Conservation (phyloP, 2,113 vertebrate genomes). For the Xenus cinereus region DNA sequence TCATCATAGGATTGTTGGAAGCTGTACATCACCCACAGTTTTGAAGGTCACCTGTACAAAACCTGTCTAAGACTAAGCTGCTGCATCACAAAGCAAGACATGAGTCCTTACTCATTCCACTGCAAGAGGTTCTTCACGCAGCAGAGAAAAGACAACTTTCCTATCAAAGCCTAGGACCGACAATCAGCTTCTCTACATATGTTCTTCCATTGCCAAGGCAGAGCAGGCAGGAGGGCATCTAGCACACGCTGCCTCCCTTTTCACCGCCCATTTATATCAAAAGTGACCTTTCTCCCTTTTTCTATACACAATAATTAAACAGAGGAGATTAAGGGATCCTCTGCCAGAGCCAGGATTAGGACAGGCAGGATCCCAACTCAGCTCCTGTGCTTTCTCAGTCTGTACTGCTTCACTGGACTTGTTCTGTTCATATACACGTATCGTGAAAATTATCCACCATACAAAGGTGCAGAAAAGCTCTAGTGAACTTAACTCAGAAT, state of each 20-base stretch:
- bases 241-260: accelerated
- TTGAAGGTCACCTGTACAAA: neutral
- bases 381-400: neutral
- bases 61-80: neutral
- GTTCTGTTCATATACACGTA: neutral
- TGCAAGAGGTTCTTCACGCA: neutral
- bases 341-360: neutral
- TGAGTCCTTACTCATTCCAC: neutral
- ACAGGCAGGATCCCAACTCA: neutral
- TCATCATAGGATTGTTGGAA: neutral
- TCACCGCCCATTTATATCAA: accelerated
- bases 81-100: neutral
- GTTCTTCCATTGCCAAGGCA: neutral
- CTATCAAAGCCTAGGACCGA: neutral
- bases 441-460: neutral
- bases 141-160: neutral
- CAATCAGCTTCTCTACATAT: neutral
- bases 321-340: neutral
- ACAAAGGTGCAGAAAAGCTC: neutral
- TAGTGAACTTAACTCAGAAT: neutral
- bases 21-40: accelerated
- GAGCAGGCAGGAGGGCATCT: neutral
- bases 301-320: neutral
- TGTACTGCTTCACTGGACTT: neutral
- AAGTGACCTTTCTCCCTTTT: neutral